Evolutionary conservation across 2,888 invertebrate species (phyloP).

Genomic region (Leptothorax acervorum): DNA sequence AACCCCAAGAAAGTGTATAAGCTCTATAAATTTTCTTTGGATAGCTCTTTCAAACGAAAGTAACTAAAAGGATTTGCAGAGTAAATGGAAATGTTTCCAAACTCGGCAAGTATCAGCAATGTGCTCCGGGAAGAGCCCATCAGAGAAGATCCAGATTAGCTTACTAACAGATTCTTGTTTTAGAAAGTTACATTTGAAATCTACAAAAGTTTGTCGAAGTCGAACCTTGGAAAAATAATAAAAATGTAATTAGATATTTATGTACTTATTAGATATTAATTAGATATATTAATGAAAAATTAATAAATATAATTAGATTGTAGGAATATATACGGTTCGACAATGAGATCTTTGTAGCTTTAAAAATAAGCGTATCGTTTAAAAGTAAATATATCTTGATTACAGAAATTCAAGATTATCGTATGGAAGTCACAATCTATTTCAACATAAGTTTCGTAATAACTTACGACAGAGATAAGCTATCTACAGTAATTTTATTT

Average conservation of each 20-base stretch:
- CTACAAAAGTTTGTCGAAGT: background rate
- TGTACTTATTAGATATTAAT: no score
- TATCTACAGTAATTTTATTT: background rate
- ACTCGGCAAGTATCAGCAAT: constrained; percentile 19
- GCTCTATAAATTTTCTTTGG: background rate
- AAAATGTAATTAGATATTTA: background rate
- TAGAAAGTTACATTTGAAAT: background rate
- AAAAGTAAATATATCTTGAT: background rate
- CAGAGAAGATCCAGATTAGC: background rate
- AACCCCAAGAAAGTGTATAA: background rate
- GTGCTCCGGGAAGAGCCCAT: background rate
- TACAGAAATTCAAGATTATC: background rate
- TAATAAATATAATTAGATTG: background rate
- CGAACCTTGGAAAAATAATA: background rate
- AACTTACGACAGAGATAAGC: background rate
- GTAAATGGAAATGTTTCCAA: constrained; percentile 16
- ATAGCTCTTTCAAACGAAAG: background rate
- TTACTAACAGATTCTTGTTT: background rate
- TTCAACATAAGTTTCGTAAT: background rate
- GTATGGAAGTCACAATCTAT: background rate
- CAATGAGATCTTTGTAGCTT: background rate
- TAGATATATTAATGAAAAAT: background rate
- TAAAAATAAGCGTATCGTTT: background rate
- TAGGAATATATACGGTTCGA: background rate
- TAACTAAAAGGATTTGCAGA: background rate